phyloP scores from a whole-genome alignment of 2,797 vertebrate genomes.

The Centropyge bicolor region DNA sequence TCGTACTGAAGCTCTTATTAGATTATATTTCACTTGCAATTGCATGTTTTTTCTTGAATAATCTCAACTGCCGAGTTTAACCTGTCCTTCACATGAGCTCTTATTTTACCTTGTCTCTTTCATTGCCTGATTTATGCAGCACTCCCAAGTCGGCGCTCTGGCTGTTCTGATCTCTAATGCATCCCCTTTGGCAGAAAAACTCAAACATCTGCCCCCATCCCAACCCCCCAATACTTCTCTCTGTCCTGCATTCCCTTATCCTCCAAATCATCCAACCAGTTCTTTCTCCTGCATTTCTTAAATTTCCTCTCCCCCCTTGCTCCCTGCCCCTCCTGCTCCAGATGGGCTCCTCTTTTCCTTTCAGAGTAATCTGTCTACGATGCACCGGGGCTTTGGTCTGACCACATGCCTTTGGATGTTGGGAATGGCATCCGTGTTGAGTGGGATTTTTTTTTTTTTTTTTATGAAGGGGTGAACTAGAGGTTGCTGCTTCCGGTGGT shows the following conservation, averaged over 20 bases:
- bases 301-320: conserved; percentile 28
- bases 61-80: conserved; percentile 18
- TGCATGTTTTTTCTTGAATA: conserved; percentile 11
- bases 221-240: background rate
- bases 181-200: conserved; percentile 47
- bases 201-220: conserved; percentile 55
- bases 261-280: conserved; percentile 44
- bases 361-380: conserved; percentile 53
- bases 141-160: conserved; percentile 1
- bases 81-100: conserved; percentile 10
- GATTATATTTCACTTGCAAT: conserved; percentile 8
- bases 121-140: conserved; percentile 36
- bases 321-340: conserved; percentile 55
- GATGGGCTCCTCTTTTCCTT: conserved; percentile 67
- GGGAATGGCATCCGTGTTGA: conserved; percentile 58
- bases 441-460: conserved; percentile 16
- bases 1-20: conserved; percentile 10
- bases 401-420: conserved; percentile 69
- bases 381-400: conserved; percentile 61
- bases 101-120: conserved; percentile 17
- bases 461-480: conserved; percentile 57
- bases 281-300: conserved; percentile 64
- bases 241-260: conserved; percentile 35
- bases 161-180: conserved; percentile 34
- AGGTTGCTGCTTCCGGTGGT: conserved; percentile 56